Evolutionary conservation across 2,797 vertebrate species (phyloP), one percentile per base, ranked within the genome.

Genomic region (Myotis planiceps): DNA sequence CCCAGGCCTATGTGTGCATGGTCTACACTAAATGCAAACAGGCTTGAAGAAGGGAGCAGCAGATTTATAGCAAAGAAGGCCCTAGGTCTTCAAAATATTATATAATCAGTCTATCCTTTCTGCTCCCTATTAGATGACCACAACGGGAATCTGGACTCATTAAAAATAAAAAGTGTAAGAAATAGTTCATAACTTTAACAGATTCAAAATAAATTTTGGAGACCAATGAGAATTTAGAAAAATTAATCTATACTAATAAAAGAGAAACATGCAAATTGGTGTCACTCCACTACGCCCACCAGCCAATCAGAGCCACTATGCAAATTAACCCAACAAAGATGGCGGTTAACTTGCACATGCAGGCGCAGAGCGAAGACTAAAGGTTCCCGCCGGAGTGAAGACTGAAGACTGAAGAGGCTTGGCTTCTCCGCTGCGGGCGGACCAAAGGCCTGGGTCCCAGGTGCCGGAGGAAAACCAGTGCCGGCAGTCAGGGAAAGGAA

Each of bases 181-280:
- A 93, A 80, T 1, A 94, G 12, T 29, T 23, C 42, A 75, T 60
- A 53, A 92, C 65, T 90, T 25, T 53, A 32, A 94, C 15, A 18
- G 5, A 53, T 13, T 87, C 47, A 66, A 55, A 74, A 76, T 60
- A 71, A 83, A 92, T 55, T 49, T 42, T 9, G 63, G 65, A 34
- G 21, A 19, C 29, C 49, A 90, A 66, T 63, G 18, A 72, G 23
- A 75, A 92, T 96, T 49, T 82, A 25, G 29, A 88, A 96, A 92
- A 84, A 23, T 75, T 34, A 79, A 45, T 45, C 42, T 42, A 42
- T 42, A 42, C 42, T 42, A 42, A 42, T 42, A 10, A 42, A 42
- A 42, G 42, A 53, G 51, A 53, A 53, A 23, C 19, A 53, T 53
- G 51, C 51, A 53, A 53, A 53, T 53, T 53, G 51, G 42, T 42